Conservation (phyloP, 2,797 vertebrate genomes). For the Mormyrops attenuatus region DNA sequence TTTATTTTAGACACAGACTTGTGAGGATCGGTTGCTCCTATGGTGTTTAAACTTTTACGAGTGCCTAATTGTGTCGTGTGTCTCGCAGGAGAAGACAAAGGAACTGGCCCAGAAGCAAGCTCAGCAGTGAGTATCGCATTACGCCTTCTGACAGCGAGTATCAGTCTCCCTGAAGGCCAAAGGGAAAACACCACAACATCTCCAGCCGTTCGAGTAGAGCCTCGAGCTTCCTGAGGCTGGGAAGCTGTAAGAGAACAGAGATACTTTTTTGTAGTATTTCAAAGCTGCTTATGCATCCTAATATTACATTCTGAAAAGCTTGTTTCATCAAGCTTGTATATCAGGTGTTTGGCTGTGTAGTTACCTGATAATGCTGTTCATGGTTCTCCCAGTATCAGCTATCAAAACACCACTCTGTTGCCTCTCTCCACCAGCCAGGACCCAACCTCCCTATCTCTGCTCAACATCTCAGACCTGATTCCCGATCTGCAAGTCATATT, state of each 20-base stretch:
- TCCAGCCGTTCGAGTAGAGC: not conserved
- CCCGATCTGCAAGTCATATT: constrained; percentile 87
- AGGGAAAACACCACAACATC: not conserved
- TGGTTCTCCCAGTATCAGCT: not conserved
- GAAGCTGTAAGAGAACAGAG: not conserved
- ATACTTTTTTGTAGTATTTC: not conserved
- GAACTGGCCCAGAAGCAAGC: constrained; percentile 93
- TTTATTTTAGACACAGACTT: constrained; percentile 13
- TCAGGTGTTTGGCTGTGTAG: not conserved
- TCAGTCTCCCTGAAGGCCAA: not conserved
- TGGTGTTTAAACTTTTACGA: constrained; percentile 59
- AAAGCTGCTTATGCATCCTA: not conserved
- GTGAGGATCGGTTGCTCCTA: constrained; percentile 38
- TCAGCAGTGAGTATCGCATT: constrained; percentile 84
- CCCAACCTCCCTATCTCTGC: constrained; percentile 68
- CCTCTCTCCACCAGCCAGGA: constrained; percentile 69
- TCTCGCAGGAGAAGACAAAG: constrained; percentile 84
- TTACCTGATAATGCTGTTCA: not conserved
- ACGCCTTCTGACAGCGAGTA: constrained; percentile 30
- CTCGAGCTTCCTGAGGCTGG: not conserved
- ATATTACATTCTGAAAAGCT: not conserved
- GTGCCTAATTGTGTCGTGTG: constrained; percentile 48
- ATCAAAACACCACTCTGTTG: not conserved
- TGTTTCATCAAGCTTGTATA: not conserved
- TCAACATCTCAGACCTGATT: constrained; percentile 77